Percentiles rank a stretch among this genome's conserved stretches.
Conservation (phyloP, 2,888 invertebrate species). For the Chloromyia formosa region DNA sequence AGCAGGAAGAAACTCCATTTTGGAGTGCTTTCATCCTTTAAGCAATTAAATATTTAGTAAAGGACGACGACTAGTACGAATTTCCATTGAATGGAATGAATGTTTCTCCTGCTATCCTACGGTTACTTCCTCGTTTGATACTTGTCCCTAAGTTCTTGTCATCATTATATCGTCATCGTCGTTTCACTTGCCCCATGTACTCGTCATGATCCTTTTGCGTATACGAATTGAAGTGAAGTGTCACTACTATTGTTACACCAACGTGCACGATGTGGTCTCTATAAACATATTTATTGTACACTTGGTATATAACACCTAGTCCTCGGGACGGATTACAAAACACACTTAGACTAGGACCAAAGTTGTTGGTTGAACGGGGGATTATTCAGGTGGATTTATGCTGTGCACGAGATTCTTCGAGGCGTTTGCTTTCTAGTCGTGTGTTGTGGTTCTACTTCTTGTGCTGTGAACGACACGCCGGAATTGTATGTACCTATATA, state of each 20-base stretch:
- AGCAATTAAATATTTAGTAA: conserved; percentile 48
- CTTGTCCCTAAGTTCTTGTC: not conserved
- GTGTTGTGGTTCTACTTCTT: not conserved
- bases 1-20: conserved; percentile 34
- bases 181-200: not conserved
- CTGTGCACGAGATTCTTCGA: too few relatives aligned
- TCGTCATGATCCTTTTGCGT: too few relatives aligned
- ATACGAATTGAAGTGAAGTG: conserved; percentile 12
- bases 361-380: not conserved
- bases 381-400: conserved; percentile 9
- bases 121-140: conserved; percentile 1
- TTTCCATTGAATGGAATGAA: conserved; percentile 49
- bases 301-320: not conserved
- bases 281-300: not conserved
- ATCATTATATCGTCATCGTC: not conserved
- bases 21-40: conserved; percentile 33
- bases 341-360: not conserved
- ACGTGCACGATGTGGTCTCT: not conserved
- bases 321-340: not conserved
- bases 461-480: not conserved
- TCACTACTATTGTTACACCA: not conserved
- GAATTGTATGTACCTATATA: not conserved
- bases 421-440: not conserved
- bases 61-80: conserved; percentile 23
- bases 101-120: not conserved